Base-by-base conservation (phyloP, 2,888 invertebrate genomes). In the Globia sparganii region DNA sequence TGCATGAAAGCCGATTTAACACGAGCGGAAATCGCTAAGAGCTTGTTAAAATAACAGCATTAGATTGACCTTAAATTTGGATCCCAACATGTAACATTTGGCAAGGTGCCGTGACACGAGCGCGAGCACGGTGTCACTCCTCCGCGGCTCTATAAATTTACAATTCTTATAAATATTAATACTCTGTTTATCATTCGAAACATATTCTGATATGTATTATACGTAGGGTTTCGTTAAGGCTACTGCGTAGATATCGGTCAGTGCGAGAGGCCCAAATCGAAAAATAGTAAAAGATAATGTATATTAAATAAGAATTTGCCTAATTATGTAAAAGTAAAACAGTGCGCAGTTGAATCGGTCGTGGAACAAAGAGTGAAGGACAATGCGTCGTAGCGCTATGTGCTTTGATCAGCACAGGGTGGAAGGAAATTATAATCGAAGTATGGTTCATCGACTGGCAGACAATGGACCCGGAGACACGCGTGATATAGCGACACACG, bases 371-470 rank as follows among this genome's bases (percentile, higher is more conserved):
- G 83, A 84, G 70, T 82, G 73, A 72, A 83, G 67, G 89, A 89
- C 86, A 89, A 89, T 86, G 75, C 77, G 81, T 21, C 46, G 78
- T 73, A 76, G 83, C 69, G 81, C 84, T 86, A 88, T 80, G 87
- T 79, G 84, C 78, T 79, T n/a, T n/a, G 87, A 90, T 87, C 87
- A 87, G 80, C 74, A 82, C 66, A 86, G 79, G 84, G 83, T 83
- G 76, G 87, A 80, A 49, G 28, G 83, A 80, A 85, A 82, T 85
- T 84, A 85, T 87, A 85, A 85, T 84, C 73, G 73, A 83, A 72
- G 78, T 84, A 87, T 88, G 91, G 90, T 90, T 91, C 90, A 93
- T 89, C 87, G 90, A 86, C 86, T 88, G 56, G 80, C 84, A 84
- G 81, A 92, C 91, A 93, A 92, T 91, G 88, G 86, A 64, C 78